Evolutionary conservation across 37 sponge, comb jelly and placozoan genomes (phyloP).

Genomic region (Lycopodina hypogea): DNA sequence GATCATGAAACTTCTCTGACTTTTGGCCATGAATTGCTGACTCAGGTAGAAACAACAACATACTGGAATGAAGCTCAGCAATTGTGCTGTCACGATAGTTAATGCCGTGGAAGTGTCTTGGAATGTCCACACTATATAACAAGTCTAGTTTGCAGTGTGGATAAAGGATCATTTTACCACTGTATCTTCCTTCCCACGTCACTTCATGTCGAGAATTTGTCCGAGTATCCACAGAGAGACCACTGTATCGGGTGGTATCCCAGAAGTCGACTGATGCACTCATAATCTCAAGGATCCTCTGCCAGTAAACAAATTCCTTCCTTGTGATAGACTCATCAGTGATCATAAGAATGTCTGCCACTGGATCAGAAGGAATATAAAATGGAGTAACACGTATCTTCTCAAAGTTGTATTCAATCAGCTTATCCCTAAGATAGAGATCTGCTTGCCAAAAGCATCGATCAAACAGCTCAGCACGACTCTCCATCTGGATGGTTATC

Average conservation of each 20-base stretch:
- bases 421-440: constrained; percentile 70
- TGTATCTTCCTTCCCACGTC: constrained; percentile 62
- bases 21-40: background rate
- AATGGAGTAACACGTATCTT: constrained; percentile 70
- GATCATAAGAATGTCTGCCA: constrained; percentile 68
- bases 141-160: constrained; percentile 51
- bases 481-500: constrained; percentile 67
- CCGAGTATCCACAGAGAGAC: constrained; percentile 51
- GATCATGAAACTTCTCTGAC: constrained; percentile 4
- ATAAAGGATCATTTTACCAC: constrained; percentile 65
- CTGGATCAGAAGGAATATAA: constrained; percentile 58
- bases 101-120: constrained; percentile 60
- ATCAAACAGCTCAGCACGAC: constrained; percentile 74
- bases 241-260: constrained; percentile 68
- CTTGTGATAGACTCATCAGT: constrained; percentile 55
- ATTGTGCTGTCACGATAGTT: constrained; percentile 10
- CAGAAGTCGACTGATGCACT: constrained; percentile 70
- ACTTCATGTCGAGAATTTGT: constrained; percentile 51
- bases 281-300: constrained; percentile 53
- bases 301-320: constrained; percentile 78
- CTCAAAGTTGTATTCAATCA: constrained; percentile 73
- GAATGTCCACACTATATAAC: constrained; percentile 50
- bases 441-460: constrained; percentile 72
- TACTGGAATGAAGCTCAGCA: constrained; percentile 50
- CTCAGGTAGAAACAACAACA: constrained; percentile 44